phyloP scores from a whole-genome alignment of 2,113 vertebrate genomes.

The Phaethornis superciliosus region DNA sequence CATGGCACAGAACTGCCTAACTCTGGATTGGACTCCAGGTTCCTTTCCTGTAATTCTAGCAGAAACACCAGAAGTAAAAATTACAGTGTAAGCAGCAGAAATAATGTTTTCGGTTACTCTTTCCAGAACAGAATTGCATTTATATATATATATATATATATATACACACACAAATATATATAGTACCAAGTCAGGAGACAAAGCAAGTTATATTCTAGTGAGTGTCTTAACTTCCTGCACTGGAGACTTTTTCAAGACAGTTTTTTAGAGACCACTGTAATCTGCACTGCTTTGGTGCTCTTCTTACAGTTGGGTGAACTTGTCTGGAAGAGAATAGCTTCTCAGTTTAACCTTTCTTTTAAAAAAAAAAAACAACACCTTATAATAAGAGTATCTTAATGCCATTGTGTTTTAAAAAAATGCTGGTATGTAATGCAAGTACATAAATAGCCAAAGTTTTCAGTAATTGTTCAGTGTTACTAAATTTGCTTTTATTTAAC shows the following conservation, averaged over 20 bases:
- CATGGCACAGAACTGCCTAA: no score
- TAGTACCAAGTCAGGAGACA: not conserved
- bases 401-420: constrained; percentile 49
- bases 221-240: not conserved
- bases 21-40: not conserved
- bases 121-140: constrained; percentile 49
- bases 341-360: constrained; percentile 7
- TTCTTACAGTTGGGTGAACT: not conserved
- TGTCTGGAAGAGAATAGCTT: constrained; percentile 38
- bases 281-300: not conserved
- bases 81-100: not conserved
- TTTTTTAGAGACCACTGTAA: not conserved
- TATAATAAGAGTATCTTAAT: constrained; percentile 42
- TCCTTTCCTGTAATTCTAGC: not conserved
- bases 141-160: not conserved
- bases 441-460: constrained; percentile 64
- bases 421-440: constrained; percentile 56
- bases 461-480: constrained; percentile 60
- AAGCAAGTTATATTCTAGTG: not conserved
- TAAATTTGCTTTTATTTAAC: constrained; percentile 59
- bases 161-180: not conserved
- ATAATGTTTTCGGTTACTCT: not conserved
- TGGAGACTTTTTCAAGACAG: not conserved
- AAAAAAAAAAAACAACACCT: constrained; percentile 11
- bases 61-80: not conserved